Evolutionary conservation across 2,888 invertebrate species (phyloP).

Genomic region (Lepas anatifera): DNA sequence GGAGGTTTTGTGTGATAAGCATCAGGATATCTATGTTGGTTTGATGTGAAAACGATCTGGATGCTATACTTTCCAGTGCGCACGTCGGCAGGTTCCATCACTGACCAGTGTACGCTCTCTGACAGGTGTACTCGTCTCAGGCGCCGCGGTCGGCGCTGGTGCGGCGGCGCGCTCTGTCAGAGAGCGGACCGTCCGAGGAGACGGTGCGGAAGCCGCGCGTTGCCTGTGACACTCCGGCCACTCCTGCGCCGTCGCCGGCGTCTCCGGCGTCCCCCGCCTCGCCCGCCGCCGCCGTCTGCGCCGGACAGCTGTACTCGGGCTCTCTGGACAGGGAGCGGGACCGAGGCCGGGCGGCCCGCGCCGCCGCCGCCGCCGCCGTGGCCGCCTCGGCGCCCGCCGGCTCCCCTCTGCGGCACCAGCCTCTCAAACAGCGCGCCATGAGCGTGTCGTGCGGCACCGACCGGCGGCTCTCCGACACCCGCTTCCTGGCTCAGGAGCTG

Average conservation of each 20-base stretch:
- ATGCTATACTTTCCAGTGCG: too few relatives aligned
- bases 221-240: too few relatives aligned
- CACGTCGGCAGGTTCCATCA: too few relatives aligned
- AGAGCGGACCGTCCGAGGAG: not conserved
- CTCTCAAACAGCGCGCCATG: conserved; percentile 1
- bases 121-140: too few relatives aligned
- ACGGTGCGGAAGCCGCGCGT: too few relatives aligned
- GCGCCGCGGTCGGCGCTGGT: not conserved
- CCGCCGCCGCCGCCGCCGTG: not conserved
- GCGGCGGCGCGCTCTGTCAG: not conserved
- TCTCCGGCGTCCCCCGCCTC: not conserved
- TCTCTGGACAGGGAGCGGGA: not conserved
- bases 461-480: not conserved
- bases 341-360: not conserved
- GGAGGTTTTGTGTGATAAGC: too few relatives aligned
- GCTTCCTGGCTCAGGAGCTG: conserved; percentile 6
- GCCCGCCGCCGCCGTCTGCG: not conserved
- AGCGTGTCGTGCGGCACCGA: conserved; percentile 9
- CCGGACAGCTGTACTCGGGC: too few relatives aligned
- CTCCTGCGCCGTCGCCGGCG: not conserved
- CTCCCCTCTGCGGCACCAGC: not conserved
- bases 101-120: too few relatives aligned
- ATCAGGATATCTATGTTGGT: too few relatives aligned
- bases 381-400: not conserved
- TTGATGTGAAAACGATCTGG: too few relatives aligned